Conservation (phyloP, 2,888 invertebrate species). For the Nasonovia ribisnigri region DNA sequence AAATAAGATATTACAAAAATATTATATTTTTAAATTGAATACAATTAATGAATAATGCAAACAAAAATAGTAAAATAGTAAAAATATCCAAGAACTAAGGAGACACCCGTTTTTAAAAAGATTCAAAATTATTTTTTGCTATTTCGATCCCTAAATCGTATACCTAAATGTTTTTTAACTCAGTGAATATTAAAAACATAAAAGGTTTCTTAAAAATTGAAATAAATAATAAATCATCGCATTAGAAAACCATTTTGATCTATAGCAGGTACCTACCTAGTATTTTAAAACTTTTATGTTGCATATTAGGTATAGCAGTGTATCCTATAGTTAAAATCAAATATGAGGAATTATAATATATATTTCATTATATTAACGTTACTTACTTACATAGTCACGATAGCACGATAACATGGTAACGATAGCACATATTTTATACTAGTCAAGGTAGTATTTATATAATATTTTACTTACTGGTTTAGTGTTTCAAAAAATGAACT, state of each 20-base stretch:
- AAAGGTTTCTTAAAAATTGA: too few species aligned
- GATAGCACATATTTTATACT: neutral
- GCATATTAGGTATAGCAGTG: neutral
- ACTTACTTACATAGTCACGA: too few species aligned
- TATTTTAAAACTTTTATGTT: neutral
- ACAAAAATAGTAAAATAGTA: neutral
- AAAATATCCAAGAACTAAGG: neutral
- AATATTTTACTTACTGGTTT: neutral
- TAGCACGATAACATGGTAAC: too few species aligned
- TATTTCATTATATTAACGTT: neutral
- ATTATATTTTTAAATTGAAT: neutral
- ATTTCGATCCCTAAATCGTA: too few species aligned
- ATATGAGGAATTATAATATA: neutral
- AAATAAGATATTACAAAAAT: neutral
- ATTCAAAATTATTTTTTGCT: neutral
- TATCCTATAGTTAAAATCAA: neutral
- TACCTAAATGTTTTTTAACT: too few species aligned
- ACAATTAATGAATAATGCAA: neutral
- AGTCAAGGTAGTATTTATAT: neutral
- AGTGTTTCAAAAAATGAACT: neutral
- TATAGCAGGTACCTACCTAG: neutral
- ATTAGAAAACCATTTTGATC: neutral
- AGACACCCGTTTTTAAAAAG: neutral
- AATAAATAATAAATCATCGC: neutral
- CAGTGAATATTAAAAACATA: too few species aligned